These are phyloP conservation scores for Ericerus pela DNA, from an alignment of 1,140 invertebrate species.

Conservation along the genomic window DNA sequence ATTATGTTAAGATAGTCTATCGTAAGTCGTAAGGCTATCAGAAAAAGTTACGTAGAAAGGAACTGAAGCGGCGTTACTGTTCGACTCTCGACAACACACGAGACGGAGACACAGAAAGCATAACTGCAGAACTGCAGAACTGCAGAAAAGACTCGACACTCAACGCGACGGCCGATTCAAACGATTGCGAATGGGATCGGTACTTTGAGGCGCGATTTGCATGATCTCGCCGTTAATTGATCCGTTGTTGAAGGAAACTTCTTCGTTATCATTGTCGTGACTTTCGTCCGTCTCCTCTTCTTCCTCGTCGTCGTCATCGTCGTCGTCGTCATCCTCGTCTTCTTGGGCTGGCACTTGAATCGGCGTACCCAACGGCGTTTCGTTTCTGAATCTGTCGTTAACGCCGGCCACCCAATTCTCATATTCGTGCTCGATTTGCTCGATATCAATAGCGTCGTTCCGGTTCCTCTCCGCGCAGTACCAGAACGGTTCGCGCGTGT, in stretches of 20 bases:
- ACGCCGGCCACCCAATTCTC: background rate
- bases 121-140: too few species aligned
- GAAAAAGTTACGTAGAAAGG: too few species aligned
- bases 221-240: background rate
- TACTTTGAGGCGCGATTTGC: background rate
- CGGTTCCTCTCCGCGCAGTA: background rate
- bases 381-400: background rate
- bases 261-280: slow-evolving; percentile 1
- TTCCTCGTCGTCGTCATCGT: slow-evolving; percentile 4
- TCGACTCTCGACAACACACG: too few species aligned
- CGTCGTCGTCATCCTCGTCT: slow-evolving; percentile 6
- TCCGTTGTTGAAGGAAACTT: slow-evolving; percentile 1
- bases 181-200: slow-evolving; percentile 4
- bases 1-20: too few species aligned
- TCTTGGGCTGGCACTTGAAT: background rate
- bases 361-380: background rate
- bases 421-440: slow-evolving; percentile 1
- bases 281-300: slow-evolving; percentile 5
- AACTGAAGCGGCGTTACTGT: too few species aligned
- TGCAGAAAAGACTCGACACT: too few species aligned
- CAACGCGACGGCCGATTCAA: background rate
- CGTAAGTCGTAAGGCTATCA: too few species aligned
- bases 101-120: too few species aligned
- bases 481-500: background rate
- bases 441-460: background rate